Conservation (phyloP, 2,113 vertebrate genomes). For the Bambusicola thoracicus region DNA sequence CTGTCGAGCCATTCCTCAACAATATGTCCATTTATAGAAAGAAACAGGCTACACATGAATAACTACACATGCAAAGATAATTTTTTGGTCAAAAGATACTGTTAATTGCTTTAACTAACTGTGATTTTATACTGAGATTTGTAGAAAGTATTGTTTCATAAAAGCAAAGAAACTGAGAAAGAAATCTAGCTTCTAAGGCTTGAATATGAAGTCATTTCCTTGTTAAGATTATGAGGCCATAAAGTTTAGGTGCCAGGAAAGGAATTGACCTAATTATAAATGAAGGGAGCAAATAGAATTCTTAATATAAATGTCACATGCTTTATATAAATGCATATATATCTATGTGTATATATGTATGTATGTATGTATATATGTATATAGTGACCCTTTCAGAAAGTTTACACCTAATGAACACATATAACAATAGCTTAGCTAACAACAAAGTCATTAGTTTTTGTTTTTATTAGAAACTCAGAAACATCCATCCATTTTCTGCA, state of each 20-base stretch:
- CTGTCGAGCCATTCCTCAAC: too few relatives aligned
- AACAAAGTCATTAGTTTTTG: background rate
- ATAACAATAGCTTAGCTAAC: background rate
- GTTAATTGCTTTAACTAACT: background rate
- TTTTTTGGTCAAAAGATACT: background rate
- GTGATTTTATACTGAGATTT: background rate
- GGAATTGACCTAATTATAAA: background rate
- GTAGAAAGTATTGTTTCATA: background rate
- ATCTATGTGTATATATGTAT: too few relatives aligned
- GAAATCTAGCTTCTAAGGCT: background rate
- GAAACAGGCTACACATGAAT: background rate
- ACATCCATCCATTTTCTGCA: background rate
- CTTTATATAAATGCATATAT: too few relatives aligned
- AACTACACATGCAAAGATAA: background rate
- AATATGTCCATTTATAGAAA: background rate
- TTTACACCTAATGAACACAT: background rate
- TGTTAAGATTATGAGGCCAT: constrained; percentile 1
- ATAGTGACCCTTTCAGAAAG: background rate
- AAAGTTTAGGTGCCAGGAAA: background rate
- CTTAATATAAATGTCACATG: background rate
- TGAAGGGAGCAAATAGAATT: background rate
- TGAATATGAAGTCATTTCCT: background rate
- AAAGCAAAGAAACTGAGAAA: background rate
- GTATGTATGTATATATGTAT: background rate
- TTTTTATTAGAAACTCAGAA: background rate